Evolutionary conservation across 2,113 vertebrate species (phyloP).

Genomic region (Rhinopithecus roxellana): DNA sequence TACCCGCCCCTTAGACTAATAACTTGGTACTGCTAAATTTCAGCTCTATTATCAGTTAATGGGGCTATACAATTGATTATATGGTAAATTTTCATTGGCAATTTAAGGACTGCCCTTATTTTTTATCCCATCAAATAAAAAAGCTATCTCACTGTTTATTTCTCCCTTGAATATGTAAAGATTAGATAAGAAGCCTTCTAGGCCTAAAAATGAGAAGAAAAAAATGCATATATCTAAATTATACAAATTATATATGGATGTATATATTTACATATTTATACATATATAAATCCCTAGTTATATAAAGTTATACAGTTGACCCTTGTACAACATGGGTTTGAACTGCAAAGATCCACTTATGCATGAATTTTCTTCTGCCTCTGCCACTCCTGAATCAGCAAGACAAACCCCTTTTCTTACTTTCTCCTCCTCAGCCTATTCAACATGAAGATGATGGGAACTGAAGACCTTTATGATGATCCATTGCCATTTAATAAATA

Average conservation of each 20-base stretch:
- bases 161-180: not conserved
- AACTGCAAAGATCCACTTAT: not conserved
- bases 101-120: slow-evolving; percentile 14
- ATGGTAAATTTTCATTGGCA: not conserved
- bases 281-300: not conserved
- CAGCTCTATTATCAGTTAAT: not conserved
- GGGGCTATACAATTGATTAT: not conserved
- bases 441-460: not conserved
- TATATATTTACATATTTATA: not conserved
- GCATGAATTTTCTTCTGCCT: not conserved
- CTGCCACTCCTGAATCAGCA: not conserved
- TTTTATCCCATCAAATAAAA: slow-evolving; percentile 22
- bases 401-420: not conserved
- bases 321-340: not conserved
- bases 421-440: not conserved
- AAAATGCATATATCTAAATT: not conserved
- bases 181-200: not conserved
- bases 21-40: not conserved
- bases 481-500: not conserved
- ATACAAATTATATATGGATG: not conserved
- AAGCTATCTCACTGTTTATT: not conserved
- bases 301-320: not conserved
- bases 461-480: not conserved
- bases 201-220: slow-evolving; percentile 19
- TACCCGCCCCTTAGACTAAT: not conserved